phyloP scores from a whole-genome alignment of 2,797 vertebrate genomes.

The Sebastiscus albofasciatus region DNA sequence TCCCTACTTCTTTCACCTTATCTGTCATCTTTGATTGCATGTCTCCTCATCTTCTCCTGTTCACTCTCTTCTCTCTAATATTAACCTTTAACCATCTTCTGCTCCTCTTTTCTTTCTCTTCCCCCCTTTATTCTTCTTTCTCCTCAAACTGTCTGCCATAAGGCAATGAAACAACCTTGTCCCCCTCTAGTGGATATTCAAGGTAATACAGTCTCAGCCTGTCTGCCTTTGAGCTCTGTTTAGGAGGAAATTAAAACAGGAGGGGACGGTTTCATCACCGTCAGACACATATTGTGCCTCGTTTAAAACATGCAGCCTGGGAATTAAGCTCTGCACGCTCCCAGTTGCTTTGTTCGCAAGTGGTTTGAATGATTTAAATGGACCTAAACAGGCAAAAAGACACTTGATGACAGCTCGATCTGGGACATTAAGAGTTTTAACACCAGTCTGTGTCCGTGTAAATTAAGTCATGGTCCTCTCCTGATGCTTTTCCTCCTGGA shows the following conservation, averaged over 20 bases:
- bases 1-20: slow-evolving; percentile 10
- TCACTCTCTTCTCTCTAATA: neutral
- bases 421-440: neutral
- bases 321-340: slow-evolving; percentile 26
- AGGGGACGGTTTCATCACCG: slow-evolving; percentile 38
- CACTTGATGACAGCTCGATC: neutral
- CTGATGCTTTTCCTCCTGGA: slow-evolving; percentile 10
- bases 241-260: slow-evolving; percentile 28
- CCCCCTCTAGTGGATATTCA: slow-evolving; percentile 62
- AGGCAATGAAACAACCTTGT: slow-evolving; percentile 7
- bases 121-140: neutral
- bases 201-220: slow-evolving; percentile 38
- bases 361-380: slow-evolving; percentile 7
- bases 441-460: neutral
- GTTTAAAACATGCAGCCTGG: slow-evolving; percentile 41
- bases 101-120: neutral
- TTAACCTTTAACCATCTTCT: slow-evolving; percentile 3
- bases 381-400: neutral
- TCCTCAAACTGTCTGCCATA: neutral
- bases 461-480: neutral
- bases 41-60: slow-evolving; percentile 24
- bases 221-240: slow-evolving; percentile 2
- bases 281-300: slow-evolving; percentile 53
- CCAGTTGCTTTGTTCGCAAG: neutral
- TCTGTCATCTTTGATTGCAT: slow-evolving; percentile 46